Evolutionary conservation across 2,888 invertebrate species (phyloP).

Genomic region (Heliconius aoede): DNA sequence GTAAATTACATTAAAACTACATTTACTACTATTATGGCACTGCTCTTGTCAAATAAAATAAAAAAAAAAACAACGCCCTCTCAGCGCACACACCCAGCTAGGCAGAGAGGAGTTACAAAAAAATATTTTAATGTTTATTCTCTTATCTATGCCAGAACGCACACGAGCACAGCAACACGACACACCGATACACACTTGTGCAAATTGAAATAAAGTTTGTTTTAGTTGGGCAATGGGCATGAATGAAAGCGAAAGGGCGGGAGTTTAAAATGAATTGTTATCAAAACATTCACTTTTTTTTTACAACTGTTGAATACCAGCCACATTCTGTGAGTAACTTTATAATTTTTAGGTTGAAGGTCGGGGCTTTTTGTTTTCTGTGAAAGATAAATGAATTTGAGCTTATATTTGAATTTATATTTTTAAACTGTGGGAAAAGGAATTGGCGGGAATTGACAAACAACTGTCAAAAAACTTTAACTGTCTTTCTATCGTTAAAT

Average conservation of each 20-base stretch:
- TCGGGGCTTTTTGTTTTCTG: background rate
- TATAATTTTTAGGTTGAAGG: slow-evolving; percentile 16
- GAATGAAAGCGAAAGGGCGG: slow-evolving; percentile 79
- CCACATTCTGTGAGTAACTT: slow-evolving; percentile 3
- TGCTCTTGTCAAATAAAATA: background rate
- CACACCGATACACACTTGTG: slow-evolving; percentile 72
- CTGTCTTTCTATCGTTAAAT: too few species aligned
- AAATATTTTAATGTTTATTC: slow-evolving; percentile 21
- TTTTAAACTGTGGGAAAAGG: too few species aligned
- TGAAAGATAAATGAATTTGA: background rate
- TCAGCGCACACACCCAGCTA: slow-evolving; percentile 42
- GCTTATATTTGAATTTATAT: too few species aligned
- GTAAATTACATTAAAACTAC: background rate
- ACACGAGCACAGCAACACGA: slow-evolving; percentile 70
- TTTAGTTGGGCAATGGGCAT: slow-evolving; percentile 81
- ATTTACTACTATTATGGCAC: background rate
- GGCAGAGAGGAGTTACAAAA: slow-evolving; percentile 42
- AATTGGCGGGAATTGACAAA: too few species aligned
- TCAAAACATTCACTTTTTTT: slow-evolving; percentile 63
- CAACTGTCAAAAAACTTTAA: too few species aligned
- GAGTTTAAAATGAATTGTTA: slow-evolving; percentile 62
- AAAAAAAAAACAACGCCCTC: slow-evolving; percentile 25
- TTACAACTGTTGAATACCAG: slow-evolving; percentile 30
- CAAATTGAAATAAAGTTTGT: slow-evolving; percentile 82
- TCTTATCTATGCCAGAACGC: slow-evolving; percentile 66